These are phyloP conservation scores for Brachymystax lenok DNA, from an alignment of 2,797 vertebrate genomes.

Conservation along the genomic window DNA sequence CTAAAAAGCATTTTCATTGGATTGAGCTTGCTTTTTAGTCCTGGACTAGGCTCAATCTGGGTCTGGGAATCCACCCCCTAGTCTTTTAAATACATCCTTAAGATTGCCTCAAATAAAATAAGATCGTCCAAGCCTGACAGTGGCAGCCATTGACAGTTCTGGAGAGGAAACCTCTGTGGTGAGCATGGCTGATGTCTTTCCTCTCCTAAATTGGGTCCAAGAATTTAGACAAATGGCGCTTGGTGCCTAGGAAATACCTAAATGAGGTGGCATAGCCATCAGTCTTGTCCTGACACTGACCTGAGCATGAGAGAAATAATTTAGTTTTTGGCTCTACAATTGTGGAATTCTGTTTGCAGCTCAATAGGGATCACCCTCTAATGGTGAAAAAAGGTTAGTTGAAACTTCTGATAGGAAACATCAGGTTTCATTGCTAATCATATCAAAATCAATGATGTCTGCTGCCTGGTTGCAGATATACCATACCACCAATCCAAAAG, in stretches of 20 bases:
- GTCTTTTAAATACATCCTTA: not conserved
- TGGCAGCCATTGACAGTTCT: not conserved
- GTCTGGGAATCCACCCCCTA: not conserved
- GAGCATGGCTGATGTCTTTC: not conserved
- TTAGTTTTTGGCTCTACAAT: not conserved
- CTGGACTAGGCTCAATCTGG: not conserved
- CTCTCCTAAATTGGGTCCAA: not conserved
- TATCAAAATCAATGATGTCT: not conserved
- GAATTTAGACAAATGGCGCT: conserved; percentile 18
- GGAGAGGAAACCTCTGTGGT: not conserved
- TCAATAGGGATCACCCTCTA: not conserved
- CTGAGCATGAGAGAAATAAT: not conserved
- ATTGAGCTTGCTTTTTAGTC: not conserved
- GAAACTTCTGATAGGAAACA: not conserved
- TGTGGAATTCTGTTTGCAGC: not conserved
- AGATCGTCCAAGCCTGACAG: not conserved
- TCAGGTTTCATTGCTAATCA: not conserved
- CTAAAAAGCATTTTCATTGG: not conserved
- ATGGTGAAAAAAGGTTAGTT: not conserved
- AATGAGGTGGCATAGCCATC: conserved; percentile 5
- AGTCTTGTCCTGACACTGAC: conserved; percentile 7
- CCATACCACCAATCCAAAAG: not conserved
- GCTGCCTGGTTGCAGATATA: conserved; percentile 29
- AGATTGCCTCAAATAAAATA: conserved; percentile 2
- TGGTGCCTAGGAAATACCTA: conserved; percentile 27